Conservation (phyloP, 2,888 invertebrate species). For the Tryphoninae sp. region DNA sequence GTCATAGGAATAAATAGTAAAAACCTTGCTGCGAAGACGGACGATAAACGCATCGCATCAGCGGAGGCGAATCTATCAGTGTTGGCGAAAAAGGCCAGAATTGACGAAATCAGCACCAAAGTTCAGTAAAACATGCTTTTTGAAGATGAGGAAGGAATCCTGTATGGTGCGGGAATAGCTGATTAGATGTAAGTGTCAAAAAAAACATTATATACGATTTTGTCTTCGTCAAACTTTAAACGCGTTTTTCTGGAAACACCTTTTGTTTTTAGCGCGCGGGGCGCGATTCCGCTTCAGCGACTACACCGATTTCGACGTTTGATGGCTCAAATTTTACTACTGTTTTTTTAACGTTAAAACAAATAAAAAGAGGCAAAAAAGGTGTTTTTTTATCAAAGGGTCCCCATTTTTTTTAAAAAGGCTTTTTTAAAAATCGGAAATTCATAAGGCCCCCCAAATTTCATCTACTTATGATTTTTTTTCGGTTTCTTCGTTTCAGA, state of each 20-base stretch:
- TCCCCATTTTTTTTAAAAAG: constrained; percentile 38
- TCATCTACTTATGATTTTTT: constrained; percentile 39
- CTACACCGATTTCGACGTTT: constrained; percentile 44
- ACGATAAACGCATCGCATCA: neutral
- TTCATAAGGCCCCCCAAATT: constrained; percentile 34
- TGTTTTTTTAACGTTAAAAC: constrained; percentile 36
- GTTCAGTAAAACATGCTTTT: constrained; percentile 2
- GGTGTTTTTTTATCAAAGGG: constrained; percentile 21
- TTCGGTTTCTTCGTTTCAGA: constrained; percentile 25
- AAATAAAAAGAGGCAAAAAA: constrained; percentile 39
- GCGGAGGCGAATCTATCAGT: constrained; percentile 5
- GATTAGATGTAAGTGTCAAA: constrained; percentile 5
- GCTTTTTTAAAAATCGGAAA: constrained; percentile 37
- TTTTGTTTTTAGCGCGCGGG: constrained; percentile 40
- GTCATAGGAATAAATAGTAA: constrained; percentile 2
- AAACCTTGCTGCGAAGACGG: constrained; percentile 2
- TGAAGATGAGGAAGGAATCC: neutral
- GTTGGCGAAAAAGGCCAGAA: constrained; percentile 2
- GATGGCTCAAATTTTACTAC: constrained; percentile 30
- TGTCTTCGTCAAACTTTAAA: constrained; percentile 18
- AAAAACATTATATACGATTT: constrained; percentile 13
- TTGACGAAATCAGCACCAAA: constrained; percentile 2
- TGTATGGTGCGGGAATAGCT: neutral
- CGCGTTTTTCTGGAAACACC: constrained; percentile 36
- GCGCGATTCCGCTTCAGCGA: constrained; percentile 35